Percentiles rank a stretch among this genome's conserved stretches.
These are phyloP conservation scores for Scatophagus argus DNA, from an alignment of 2,113 vertebrate genomes.

Conservation along the genomic window DNA sequence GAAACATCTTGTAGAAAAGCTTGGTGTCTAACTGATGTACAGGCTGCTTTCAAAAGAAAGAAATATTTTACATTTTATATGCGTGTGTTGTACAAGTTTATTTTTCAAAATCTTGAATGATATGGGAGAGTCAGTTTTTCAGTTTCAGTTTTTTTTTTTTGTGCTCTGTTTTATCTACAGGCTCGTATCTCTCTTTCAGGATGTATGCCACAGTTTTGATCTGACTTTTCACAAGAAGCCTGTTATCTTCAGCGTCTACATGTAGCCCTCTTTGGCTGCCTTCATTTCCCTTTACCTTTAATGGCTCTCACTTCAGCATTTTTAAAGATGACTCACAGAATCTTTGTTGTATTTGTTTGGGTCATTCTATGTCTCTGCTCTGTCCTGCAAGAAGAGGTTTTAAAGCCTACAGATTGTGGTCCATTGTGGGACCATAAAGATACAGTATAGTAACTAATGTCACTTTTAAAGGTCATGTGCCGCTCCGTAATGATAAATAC, in stretches of 20 bases:
- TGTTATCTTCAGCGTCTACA: neutral
- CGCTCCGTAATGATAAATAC: neutral
- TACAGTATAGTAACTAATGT: neutral
- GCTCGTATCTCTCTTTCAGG: neutral
- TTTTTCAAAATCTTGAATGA: no score
- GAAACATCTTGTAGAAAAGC: neutral
- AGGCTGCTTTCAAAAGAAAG: no score
- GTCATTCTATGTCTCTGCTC: neutral
- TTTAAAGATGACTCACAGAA: slow-evolving; percentile 7
- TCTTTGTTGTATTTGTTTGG: neutral
- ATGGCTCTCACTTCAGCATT: slow-evolving; percentile 13
- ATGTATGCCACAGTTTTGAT: neutral
- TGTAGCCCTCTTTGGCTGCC: neutral
- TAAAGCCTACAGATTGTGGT: no score
- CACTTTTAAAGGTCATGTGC: neutral
- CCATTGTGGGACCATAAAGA: neutral
- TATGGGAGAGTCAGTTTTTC: no score
- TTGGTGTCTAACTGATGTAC: no score
- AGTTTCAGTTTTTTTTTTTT: no score
- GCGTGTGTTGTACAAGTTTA: no score
- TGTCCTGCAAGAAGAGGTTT: neutral
- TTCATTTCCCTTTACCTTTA: slow-evolving; percentile 36
- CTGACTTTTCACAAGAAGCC: neutral
- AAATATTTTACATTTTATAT: no score
- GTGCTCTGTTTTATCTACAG: neutral